phyloP scores from a whole-genome alignment of 2,888 invertebrate genomes.

The Plemyria rubiginata region DNA sequence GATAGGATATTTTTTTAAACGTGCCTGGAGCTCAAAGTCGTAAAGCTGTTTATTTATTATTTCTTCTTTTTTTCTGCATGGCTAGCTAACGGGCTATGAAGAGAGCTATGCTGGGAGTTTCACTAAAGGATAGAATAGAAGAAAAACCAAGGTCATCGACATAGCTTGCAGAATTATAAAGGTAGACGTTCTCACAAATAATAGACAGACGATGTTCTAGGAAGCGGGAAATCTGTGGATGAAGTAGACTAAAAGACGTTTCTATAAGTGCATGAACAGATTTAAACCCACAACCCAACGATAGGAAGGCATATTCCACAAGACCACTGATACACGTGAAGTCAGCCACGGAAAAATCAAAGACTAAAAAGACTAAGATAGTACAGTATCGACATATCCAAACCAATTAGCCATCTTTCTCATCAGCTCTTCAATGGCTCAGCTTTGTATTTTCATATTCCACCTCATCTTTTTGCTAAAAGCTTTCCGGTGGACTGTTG shows the following conservation, averaged over 20 bases:
- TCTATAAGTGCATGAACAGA: background rate
- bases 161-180: too few species aligned
- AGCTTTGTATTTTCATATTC: conserved; percentile 75
- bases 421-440: conserved; percentile 70
- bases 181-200: too few species aligned
- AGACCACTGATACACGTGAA: background rate
- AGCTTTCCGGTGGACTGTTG: conserved; percentile 83
- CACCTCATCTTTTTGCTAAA: conserved; percentile 74
- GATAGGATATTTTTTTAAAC: too few species aligned
- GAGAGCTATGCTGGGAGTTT: too few species aligned
- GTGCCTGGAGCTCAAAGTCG: too few species aligned
- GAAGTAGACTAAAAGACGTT: background rate
- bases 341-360: background rate
- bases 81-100: too few species aligned
- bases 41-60: too few species aligned
- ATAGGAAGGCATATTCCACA: background rate
- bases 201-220: too few species aligned
- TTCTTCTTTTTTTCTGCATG: too few species aligned
- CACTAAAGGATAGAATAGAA: too few species aligned
- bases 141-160: too few species aligned
- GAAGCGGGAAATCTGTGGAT: too few species aligned
- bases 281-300: background rate
- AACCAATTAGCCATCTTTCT: conserved; percentile 65
- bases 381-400: conserved; percentile 59
- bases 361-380: conserved; percentile 17